Evolutionary conservation across 1,140 invertebrate species (phyloP).

Genomic region (Thereuonema tuberculata): DNA sequence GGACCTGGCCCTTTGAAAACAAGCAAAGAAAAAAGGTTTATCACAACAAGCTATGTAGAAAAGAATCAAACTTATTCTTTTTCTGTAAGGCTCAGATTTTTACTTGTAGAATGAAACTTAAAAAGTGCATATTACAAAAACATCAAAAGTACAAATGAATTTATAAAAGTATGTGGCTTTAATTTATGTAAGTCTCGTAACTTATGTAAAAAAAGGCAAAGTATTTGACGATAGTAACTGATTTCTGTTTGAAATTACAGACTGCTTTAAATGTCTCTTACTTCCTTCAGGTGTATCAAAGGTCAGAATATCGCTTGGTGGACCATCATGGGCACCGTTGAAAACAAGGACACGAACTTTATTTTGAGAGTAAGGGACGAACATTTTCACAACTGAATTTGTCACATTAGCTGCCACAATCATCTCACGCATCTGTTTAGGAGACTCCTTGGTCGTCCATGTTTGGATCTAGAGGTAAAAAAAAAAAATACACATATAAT

Average conservation of each 20-base stretch:
- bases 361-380: constrained; percentile 80
- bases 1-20: constrained; percentile 56
- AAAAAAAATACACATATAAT: too few relatives aligned
- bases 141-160: too few relatives aligned
- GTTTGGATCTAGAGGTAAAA: constrained; percentile 53
- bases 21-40: constrained; percentile 4
- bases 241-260: too few relatives aligned
- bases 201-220: too few relatives aligned
- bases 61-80: neutral
- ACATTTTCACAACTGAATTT: constrained; percentile 59
- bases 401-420: constrained; percentile 57
- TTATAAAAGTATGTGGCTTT: too few relatives aligned
- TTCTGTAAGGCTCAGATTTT: too few relatives aligned
- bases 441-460: constrained; percentile 69
- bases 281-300: constrained; percentile 83
- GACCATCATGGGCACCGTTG: constrained; percentile 79
- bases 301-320: constrained; percentile 63
- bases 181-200: too few relatives aligned
- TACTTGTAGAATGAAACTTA: too few relatives aligned
- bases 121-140: neutral
- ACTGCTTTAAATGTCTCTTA: too few relatives aligned
- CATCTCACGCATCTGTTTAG: constrained; percentile 59
- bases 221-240: too few relatives aligned
- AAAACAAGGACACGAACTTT: constrained; percentile 76
- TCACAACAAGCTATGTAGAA: neutral